Percentiles rank a stretch among this genome's conserved stretches.
phyloP scores from a whole-genome alignment of 2,797 vertebrate genomes.

The Platalea minor region DNA sequence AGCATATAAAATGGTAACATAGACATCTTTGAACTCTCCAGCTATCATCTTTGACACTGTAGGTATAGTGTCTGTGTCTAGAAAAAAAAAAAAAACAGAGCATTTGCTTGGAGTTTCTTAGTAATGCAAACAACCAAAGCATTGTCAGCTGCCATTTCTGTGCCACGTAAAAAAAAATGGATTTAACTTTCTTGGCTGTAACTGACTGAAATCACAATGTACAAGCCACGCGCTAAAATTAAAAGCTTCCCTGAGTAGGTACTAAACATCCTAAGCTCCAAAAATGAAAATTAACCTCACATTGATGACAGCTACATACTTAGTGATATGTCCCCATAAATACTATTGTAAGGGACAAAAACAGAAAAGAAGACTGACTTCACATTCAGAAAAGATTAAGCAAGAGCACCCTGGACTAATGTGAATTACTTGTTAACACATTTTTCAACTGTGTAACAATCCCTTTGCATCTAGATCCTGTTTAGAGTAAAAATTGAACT shows the following conservation, averaged over 20 bases:
- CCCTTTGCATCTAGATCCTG: neutral
- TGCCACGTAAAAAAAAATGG: accelerated
- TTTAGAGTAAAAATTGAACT: neutral
- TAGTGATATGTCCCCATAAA: neutral
- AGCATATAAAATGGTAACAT: neutral
- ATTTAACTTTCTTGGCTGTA: neutral
- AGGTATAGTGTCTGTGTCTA: no score
- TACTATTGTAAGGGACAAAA: neutral
- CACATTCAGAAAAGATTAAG: neutral
- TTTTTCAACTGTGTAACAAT: neutral
- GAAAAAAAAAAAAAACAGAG: neutral
- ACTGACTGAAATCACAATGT: neutral
- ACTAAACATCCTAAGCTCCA: neutral
- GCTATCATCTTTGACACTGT: neutral
- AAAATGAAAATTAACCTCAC: neutral
- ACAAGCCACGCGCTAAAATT: neutral
- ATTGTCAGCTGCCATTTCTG: neutral
- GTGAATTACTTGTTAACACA: neutral
- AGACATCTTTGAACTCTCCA: neutral
- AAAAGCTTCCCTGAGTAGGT: neutral
- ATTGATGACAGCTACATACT: neutral
- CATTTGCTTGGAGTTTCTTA: neutral
- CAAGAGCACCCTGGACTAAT: neutral
- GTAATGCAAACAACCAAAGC: neutral
- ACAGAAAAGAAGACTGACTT: neutral